Conservation (phyloP, 2,797 vertebrate genomes). For the Esox lucius region DNA sequence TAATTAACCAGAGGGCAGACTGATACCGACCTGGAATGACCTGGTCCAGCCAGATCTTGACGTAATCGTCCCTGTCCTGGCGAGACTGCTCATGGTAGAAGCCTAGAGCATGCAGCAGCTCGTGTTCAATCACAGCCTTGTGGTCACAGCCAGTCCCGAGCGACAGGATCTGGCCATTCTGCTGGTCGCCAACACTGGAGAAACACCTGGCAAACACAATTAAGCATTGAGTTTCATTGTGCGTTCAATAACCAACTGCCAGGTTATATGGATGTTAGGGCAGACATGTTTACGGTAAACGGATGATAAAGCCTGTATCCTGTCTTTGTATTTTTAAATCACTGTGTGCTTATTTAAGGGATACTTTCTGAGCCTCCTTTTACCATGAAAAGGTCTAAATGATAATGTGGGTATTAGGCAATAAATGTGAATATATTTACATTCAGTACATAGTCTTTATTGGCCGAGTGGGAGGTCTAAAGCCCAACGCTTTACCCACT, state of each 20-base stretch:
- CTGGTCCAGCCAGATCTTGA: constrained; percentile 86
- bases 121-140: constrained; percentile 87
- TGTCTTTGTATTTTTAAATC: too few species aligned
- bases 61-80: constrained; percentile 87
- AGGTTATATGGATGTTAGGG: neutral
- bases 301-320: neutral
- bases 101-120: constrained; percentile 85
- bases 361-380: too few species aligned
- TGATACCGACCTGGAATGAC: constrained; percentile 74
- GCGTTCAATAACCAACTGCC: too few species aligned
- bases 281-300: neutral
- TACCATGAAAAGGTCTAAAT: too few species aligned
- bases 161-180: constrained; percentile 83
- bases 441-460: too few species aligned
- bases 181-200: constrained; percentile 82
- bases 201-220: constrained; percentile 76
- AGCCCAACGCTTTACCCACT: too few species aligned
- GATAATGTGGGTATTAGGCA: too few species aligned
- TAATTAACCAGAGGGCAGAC: neutral
- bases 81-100: constrained; percentile 91
- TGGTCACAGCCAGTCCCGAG: constrained; percentile 82
- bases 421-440: too few species aligned
- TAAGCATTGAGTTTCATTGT: neutral
- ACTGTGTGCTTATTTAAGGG: too few species aligned
- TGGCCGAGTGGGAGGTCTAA: too few species aligned